Conservation (phyloP, 2,797 vertebrate genomes). For the Takifugu rubripes region DNA sequence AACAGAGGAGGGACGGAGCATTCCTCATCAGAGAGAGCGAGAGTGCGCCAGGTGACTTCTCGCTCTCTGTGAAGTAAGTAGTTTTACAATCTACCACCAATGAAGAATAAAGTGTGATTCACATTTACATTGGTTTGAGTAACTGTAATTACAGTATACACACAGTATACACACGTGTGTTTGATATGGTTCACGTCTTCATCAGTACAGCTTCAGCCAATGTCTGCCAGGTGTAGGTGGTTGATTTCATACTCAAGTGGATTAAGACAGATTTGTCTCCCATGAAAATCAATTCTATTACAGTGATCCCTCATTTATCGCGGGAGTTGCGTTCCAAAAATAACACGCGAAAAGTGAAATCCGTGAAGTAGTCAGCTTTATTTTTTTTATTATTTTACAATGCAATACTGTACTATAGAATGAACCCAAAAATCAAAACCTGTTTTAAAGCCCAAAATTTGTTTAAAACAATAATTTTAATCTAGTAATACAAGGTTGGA, state of each 20-base stretch:
- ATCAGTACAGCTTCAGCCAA: conserved; percentile 15
- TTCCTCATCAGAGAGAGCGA: conserved; percentile 99
- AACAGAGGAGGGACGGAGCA: conserved; percentile 97
- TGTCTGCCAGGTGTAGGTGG: neutral
- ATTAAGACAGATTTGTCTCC: too few species aligned
- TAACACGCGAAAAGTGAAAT: too few species aligned
- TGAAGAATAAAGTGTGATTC: conserved; percentile 3
- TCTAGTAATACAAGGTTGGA: too few species aligned
- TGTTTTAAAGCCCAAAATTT: too few species aligned
- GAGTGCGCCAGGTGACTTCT: conserved; percentile 98
- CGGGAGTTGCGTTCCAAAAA: too few species aligned
- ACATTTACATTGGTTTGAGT: conserved; percentile 3
- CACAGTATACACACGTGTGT: conserved; percentile 1
- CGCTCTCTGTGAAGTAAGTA: conserved; percentile 96
- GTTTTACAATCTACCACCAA: neutral
- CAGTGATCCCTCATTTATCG: too few species aligned
- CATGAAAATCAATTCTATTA: neutral
- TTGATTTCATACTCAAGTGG: too few species aligned
- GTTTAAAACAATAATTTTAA: too few species aligned
- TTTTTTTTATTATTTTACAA: too few species aligned
- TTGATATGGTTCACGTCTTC: conserved; percentile 31
- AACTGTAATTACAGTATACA: conserved; percentile 4
- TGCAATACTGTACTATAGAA: too few species aligned
- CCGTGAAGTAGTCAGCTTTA: too few species aligned
- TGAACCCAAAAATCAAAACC: too few species aligned